These are phyloP conservation scores for Tetragonula clypearis DNA, from an alignment of 1,140 invertebrate species.

Conservation along the genomic window DNA sequence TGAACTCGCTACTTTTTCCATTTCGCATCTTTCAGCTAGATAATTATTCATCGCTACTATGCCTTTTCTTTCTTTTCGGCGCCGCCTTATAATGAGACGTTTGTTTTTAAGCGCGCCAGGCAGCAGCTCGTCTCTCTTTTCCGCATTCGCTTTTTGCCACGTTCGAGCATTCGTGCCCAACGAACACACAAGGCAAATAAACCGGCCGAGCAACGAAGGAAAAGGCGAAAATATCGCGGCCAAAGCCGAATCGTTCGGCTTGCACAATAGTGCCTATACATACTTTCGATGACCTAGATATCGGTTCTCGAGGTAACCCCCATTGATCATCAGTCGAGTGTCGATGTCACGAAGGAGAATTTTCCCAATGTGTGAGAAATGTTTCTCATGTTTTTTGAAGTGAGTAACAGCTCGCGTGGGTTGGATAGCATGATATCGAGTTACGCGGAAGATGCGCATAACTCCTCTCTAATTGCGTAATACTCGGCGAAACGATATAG, in stretches of 20 bases:
- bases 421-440: background rate
- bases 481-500: background rate
- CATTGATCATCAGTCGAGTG: background rate
- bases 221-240: background rate
- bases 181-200: slow-evolving; percentile 2
- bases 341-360: background rate
- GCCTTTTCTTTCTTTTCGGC: slow-evolving; percentile 16
- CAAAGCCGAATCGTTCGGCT: background rate
- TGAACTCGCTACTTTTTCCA: background rate
- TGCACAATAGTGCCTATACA: background rate
- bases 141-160: background rate
- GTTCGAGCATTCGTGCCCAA: background rate
- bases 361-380: background rate
- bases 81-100: slow-evolving; percentile 16
- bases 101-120: background rate
- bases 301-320: background rate
- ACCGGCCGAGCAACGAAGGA: background rate
- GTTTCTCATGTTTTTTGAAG: background rate
- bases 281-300: background rate
- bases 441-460: background rate
- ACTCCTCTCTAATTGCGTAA: background rate
- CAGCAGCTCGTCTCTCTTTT: background rate
- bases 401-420: background rate
- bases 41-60: slow-evolving; percentile 26
- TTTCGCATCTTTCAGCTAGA: background rate